These are phyloP conservation scores for Scytalopus superciliaris DNA, from an alignment of 2,113 vertebrate species.

Conservation along the genomic window DNA sequence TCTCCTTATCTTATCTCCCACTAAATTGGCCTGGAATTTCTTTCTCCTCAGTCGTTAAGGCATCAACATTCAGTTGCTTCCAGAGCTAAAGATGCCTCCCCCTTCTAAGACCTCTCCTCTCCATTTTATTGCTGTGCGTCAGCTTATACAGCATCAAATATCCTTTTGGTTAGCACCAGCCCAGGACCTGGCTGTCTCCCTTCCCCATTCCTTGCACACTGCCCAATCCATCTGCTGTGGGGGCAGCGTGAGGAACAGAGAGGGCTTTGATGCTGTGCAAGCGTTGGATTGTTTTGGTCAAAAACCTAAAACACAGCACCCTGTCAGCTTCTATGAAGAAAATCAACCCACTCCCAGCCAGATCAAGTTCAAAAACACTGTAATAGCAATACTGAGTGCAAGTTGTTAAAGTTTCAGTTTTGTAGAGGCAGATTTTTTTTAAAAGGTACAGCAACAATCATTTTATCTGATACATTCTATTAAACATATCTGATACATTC, in stretches of 20 bases:
- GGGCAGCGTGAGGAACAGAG: neutral
- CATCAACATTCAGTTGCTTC: neutral
- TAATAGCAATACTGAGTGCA: neutral
- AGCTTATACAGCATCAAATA: neutral
- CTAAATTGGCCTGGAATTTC: no score
- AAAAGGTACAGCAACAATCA: neutral
- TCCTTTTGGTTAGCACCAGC: neutral
- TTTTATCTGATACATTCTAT: neutral
- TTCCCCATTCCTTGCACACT: neutral
- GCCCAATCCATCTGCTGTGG: neutral
- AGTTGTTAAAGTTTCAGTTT: neutral
- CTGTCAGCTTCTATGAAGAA: neutral
- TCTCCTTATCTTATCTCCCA: no score
- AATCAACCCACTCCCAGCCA: neutral
- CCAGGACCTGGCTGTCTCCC: neutral
- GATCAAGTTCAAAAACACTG: neutral
- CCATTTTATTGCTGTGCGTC: neutral
- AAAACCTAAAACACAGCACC: neutral
- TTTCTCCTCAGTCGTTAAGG: no score
- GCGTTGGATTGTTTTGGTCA: neutral
- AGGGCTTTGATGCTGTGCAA: neutral
- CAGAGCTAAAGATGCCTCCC: neutral
- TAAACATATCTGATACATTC: neutral
- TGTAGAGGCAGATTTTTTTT: neutral
- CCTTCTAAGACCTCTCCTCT: neutral